A percentile compares a stretch with the other conserved stretches of the same genome.
Conservation (phyloP, 2,888 invertebrate genomes). For the Pollenia angustigena region DNA sequence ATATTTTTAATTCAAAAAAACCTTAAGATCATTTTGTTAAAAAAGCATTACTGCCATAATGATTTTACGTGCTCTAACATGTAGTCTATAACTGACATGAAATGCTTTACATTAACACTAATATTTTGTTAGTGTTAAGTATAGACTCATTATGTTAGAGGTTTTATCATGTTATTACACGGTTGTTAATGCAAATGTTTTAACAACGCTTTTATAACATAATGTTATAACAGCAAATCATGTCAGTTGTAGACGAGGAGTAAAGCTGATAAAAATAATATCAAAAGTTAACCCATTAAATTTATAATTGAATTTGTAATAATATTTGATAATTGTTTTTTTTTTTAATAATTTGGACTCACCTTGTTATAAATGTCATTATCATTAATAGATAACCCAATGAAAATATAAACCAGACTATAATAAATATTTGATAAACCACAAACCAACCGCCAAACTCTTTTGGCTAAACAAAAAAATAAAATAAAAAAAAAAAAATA, state of each 20-base stretch:
- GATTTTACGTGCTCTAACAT: background rate
- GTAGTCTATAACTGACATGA: no score
- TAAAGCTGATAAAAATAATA: background rate
- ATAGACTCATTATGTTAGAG: no score
- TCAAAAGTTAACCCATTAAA: background rate
- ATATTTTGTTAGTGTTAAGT: no score
- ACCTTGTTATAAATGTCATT: constrained; percentile 91
- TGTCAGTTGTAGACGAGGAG: no score
- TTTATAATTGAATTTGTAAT: background rate
- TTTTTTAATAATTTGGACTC: constrained; percentile 73
- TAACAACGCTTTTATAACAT: no score
- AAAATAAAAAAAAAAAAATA: constrained; percentile 23
- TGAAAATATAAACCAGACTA: constrained; percentile 96
- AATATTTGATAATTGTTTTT: background rate
- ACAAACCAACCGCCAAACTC: constrained; percentile 87
- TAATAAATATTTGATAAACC: constrained; percentile 91
- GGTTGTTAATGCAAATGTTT: no score
- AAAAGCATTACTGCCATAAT: background rate
- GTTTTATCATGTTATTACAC: no score
- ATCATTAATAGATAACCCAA: constrained; percentile 96
- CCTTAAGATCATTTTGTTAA: background rate
- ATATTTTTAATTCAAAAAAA: background rate
- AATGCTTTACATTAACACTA: no score
- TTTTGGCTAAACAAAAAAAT: constrained; percentile 77
- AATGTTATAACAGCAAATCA: no score